Conservation (phyloP, 2,888 invertebrate genomes). For the Coecobrya sp. region DNA sequence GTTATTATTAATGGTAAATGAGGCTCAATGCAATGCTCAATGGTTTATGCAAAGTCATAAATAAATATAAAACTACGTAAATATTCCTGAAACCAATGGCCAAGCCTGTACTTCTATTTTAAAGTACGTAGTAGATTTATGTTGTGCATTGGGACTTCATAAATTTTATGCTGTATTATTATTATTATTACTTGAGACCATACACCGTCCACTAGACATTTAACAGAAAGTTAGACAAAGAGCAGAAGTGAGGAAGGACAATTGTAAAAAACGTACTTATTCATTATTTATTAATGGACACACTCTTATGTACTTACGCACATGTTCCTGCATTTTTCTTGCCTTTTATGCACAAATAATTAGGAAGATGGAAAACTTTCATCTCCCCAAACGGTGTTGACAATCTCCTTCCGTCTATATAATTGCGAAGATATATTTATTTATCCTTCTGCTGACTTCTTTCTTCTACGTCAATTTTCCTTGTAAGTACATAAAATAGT, state of each 20-base stretch:
- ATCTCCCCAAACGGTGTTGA: slow-evolving; percentile 68
- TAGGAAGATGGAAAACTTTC: slow-evolving; percentile 77
- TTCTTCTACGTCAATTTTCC: slow-evolving; percentile 64
- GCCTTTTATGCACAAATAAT: slow-evolving; percentile 75
- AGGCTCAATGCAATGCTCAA: neutral
- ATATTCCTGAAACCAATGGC: slow-evolving; percentile 40
- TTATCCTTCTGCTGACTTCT: slow-evolving; percentile 52
- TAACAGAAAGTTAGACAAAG: slow-evolving; percentile 6
- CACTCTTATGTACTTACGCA: slow-evolving; percentile 3
- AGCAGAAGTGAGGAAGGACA: slow-evolving; percentile 60
- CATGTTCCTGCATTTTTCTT: slow-evolving; percentile 65
- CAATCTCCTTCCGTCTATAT: slow-evolving; percentile 73
- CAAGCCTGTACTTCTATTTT: slow-evolving; percentile 14
- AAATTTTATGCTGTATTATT: neutral
- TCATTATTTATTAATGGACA: slow-evolving; percentile 62
- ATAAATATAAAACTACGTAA: slow-evolving; percentile 7
- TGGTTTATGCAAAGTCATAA: slow-evolving; percentile 34
- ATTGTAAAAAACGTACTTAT: slow-evolving; percentile 39
- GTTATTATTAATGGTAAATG: slow-evolving; percentile 13
- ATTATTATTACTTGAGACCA: neutral
- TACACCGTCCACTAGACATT: neutral
- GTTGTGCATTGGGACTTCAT: slow-evolving; percentile 3
- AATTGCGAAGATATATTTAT: slow-evolving; percentile 43
- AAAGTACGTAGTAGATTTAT: slow-evolving; percentile 14
- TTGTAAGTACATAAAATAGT: slow-evolving; percentile 60